phyloP scores from a whole-genome alignment of 2,797 vertebrate genomes.

The Alca torda region DNA sequence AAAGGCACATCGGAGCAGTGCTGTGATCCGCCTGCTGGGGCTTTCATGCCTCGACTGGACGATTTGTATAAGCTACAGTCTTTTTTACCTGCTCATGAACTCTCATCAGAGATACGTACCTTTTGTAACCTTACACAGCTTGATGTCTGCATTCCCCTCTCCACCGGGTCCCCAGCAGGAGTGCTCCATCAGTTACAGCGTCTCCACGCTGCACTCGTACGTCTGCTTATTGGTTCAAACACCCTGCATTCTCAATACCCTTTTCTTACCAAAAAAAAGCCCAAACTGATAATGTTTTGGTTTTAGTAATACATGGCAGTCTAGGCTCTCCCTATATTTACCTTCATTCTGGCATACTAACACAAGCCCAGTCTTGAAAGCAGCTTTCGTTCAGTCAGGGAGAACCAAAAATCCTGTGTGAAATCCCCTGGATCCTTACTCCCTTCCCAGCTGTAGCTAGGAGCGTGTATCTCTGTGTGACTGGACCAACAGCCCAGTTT shows the following conservation, averaged over 20 bases:
- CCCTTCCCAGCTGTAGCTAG: background rate
- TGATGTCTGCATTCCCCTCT: background rate
- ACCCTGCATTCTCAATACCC: background rate
- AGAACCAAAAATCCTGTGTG: background rate
- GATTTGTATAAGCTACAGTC: background rate
- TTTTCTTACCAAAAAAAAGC: background rate
- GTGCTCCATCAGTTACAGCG: background rate
- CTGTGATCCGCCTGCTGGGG: background rate
- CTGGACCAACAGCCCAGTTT: no score
- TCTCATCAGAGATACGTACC: background rate
- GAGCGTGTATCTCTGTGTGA: rapidly evolving
- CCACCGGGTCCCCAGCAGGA: background rate
- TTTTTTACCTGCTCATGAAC: background rate
- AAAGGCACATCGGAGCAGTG: background rate
- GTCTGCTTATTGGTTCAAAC: background rate
- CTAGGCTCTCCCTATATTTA: background rate
- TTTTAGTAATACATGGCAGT: background rate
- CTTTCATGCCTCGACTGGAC: rapidly evolving
- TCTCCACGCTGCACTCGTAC: background rate
- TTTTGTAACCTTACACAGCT: background rate
- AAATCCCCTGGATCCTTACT: background rate
- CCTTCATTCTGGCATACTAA: background rate
- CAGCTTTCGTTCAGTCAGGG: no score
- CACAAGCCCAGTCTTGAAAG: background rate
- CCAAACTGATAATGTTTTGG: background rate